Conservation (phyloP, 2,888 invertebrate species). For the Mythimna lalbum region DNA sequence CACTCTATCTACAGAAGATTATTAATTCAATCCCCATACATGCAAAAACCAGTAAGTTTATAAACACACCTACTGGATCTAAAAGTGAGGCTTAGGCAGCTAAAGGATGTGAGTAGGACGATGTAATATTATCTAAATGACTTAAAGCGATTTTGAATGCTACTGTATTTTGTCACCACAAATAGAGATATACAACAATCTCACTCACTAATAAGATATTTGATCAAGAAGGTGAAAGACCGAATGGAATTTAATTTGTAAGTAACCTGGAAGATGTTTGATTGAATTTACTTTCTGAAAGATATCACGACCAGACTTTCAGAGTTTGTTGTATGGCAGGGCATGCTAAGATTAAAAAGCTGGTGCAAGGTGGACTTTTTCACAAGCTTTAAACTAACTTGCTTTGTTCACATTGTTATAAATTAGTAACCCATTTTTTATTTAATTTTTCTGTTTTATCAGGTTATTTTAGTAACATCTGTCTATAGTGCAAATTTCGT, state of each 20-base stretch:
- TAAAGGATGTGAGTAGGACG: constrained; percentile 44
- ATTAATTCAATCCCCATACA: constrained; percentile 9
- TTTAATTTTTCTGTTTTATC: too few species aligned
- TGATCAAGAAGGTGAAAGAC: neutral
- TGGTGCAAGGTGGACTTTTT: neutral
- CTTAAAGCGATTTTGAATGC: constrained; percentile 5
- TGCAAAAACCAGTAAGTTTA: constrained; percentile 14
- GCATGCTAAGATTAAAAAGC: too few species aligned
- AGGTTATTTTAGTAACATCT: neutral
- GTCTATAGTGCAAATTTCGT: neutral
- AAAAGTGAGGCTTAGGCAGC: constrained; percentile 22
- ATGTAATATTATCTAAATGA: constrained; percentile 15
- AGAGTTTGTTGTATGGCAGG: too few species aligned
- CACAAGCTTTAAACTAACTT: too few species aligned
- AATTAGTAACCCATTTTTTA: too few species aligned
- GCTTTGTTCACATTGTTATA: too few species aligned
- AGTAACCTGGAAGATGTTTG: neutral
- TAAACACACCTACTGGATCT: constrained; percentile 1
- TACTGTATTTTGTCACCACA: constrained; percentile 6
- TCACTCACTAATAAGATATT: neutral
- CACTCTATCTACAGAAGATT: neutral
- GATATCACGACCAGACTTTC: too few species aligned
- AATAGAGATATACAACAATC: neutral
- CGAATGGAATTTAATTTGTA: neutral
- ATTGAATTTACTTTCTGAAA: neutral